Evolutionary conservation across 2,888 invertebrate species (phyloP), one percentile per base, ranked within the genome.

Genomic region (Gymnosoma rotundatum): DNA sequence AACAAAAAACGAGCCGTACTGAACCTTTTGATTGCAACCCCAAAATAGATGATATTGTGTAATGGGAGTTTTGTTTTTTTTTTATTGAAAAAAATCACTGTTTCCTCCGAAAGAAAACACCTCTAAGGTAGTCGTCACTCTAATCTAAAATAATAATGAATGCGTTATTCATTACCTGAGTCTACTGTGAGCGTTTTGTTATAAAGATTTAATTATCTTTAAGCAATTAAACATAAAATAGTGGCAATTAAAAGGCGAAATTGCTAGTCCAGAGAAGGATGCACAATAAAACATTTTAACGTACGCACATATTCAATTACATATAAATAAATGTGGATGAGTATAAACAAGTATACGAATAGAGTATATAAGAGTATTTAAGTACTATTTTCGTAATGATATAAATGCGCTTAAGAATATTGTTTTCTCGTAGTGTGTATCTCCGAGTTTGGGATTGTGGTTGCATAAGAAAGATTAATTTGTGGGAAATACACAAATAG

Each of bases 321-420:
- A 32, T 4, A 60, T 56, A 32, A 8, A 63, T 21, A 7, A 18
- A 50, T 50, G 18, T 50, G 25, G 14, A 32, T 32, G 25, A 32
- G 18, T 50, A 50, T 3, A 36, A 4, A 20, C 20, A n/a, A 18
- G 14, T 66, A 18, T 52, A 7, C 1, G 8, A 21, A 16, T 45
- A 50, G 18, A 52, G 21, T 32, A 69, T 61, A 32, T 69, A 61
- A 50, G 32, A 52, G 21, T 32, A 69, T 61, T 36, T 69, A 61
- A 54, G 61, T 78, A 54, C 69, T 63, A 50, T 54, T 45, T 61
- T 63, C 60, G 61, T 61, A 52, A 63, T 61, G 8, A 61, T 20
- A 54, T 54, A 14, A 48, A 45, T 20, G 63, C 18, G 69, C 20
- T 60, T 25, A 70, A 58, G 14, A 58, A 32, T 20, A 56, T 70